Evolutionary conservation across 2,797 vertebrate species (phyloP).

Genomic region (Tamandua tetradactyla): DNA sequence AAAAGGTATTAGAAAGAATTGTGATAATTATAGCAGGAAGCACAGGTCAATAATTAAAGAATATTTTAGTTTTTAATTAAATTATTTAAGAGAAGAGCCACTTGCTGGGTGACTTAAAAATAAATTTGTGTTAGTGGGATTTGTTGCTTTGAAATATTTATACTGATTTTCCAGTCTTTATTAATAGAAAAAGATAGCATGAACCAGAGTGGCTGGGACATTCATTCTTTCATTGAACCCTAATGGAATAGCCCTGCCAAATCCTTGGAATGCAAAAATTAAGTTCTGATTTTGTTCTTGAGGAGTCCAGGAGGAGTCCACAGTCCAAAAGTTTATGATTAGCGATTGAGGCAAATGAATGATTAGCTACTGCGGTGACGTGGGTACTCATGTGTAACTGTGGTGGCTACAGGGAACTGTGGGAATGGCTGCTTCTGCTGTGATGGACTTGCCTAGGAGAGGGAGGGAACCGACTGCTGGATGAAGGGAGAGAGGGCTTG

Average conservation of each 20-base stretch:
- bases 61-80: constrained; percentile 52
- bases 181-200: background rate
- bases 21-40: constrained; percentile 46
- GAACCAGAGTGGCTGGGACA: constrained; percentile 16
- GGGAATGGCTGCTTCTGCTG: background rate
- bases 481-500: background rate
- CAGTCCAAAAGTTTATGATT: background rate
- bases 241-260: constrained; percentile 2
- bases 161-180: background rate
- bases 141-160: constrained; percentile 23
- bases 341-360: constrained; percentile 15
- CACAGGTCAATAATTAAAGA: constrained; percentile 38
- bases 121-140: background rate
- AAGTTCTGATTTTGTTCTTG: constrained; percentile 21
- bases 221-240: constrained; percentile 33
- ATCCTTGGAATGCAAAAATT: constrained; percentile 23
- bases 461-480: background rate
- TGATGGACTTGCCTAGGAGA: background rate
- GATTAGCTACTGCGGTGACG: constrained; percentile 15
- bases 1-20: constrained; percentile 41
- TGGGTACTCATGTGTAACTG: background rate
- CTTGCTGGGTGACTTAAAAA: constrained; percentile 4
- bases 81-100: background rate
- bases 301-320: background rate
- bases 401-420: background rate